phyloP scores from a whole-genome alignment of 2,888 invertebrate genomes.

The Tetragnatha montana region DNA sequence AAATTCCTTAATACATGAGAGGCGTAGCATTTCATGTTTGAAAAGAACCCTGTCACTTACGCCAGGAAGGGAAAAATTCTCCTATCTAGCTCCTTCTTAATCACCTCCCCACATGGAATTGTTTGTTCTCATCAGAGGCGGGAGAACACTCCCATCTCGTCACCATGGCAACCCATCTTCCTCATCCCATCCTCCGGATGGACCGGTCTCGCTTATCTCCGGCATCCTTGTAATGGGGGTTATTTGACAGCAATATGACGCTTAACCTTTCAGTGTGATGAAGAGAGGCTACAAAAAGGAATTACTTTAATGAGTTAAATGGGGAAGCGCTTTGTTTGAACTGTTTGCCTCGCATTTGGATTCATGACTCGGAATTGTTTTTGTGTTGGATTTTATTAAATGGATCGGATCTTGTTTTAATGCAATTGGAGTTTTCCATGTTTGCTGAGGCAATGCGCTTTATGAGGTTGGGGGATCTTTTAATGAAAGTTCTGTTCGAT shows the following conservation, averaged over 20 bases:
- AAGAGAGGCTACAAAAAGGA: not conserved
- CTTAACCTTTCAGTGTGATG: slow-evolving; percentile 27
- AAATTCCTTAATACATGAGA: too few species aligned
- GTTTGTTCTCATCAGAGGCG: not conserved
- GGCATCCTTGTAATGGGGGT: slow-evolving; percentile 37
- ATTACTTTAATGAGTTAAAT: not conserved
- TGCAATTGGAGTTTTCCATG: too few species aligned
- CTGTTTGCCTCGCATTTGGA: not conserved
- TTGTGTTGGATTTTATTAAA: too few species aligned
- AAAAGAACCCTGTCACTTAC: too few species aligned
- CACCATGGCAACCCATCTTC: not conserved
- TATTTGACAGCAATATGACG: slow-evolving; percentile 32
- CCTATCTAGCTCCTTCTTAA: too few species aligned
- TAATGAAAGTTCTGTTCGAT: too few species aligned
- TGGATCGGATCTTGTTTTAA: too few species aligned
- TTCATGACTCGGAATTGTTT: not conserved
- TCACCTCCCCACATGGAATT: too few species aligned
- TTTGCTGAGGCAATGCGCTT: too few species aligned
- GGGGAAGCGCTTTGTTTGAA: not conserved
- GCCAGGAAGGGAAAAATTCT: too few species aligned
- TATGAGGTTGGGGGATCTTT: too few species aligned
- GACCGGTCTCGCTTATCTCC: slow-evolving; percentile 8
- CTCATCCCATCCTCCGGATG: not conserved
- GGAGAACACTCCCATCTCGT: slow-evolving; percentile 1
- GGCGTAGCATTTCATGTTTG: too few species aligned